Base-by-base conservation (phyloP, 1,140 invertebrate genomes). In the Drosophila orena region DNA sequence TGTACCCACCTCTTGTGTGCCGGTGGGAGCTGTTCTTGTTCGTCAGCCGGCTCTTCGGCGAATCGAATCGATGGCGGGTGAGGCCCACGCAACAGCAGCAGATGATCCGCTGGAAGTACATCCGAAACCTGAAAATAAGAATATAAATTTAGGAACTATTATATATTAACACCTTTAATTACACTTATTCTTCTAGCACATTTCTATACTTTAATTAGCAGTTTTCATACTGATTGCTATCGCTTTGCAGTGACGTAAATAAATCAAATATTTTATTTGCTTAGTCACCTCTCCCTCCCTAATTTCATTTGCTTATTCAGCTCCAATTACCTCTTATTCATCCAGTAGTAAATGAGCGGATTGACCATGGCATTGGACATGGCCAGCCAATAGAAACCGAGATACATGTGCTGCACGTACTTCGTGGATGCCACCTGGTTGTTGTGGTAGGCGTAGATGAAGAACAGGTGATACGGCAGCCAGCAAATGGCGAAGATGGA, bases 351-450 rank as follows among this genome's bases (percentile, higher is more conserved):
- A 35, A 98, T 97, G 46, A 98, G 95, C 0, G 97, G 97, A 93
- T 98, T 98, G 56, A 97, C 96, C 96, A 97, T 97, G 2, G 97
- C 96, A 81, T 97, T 98, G 2, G 96, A 96, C 97, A 98, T 98
- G 2, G 97, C 97, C 15, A 98, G 93, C 96, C 97, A 98, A 84
- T 98, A 98, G 92, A 98, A 97, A 6, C 94, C 94, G 10, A 98
- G 93, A 92, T 96, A 97, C 43, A 98, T 93, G 73, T 97, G 96
- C 83, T 97, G 96, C 1, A 97, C 95, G 83, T 97, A 96, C 58
- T 94, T 94, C 61, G 94, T 95, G 79, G 95, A 95, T 22, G 95
- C 93, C 11, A 97, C 94, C 12, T 95, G 94, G 8, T 94, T 94
- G 92, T 97, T 94, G 92, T 96, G 96, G 92, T 97, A 96, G 0